Evolutionary conservation across 2,797 vertebrate genomes (phyloP), one percentile per base, ranked within the genome.

Genomic region (Parambassis ranga): DNA sequence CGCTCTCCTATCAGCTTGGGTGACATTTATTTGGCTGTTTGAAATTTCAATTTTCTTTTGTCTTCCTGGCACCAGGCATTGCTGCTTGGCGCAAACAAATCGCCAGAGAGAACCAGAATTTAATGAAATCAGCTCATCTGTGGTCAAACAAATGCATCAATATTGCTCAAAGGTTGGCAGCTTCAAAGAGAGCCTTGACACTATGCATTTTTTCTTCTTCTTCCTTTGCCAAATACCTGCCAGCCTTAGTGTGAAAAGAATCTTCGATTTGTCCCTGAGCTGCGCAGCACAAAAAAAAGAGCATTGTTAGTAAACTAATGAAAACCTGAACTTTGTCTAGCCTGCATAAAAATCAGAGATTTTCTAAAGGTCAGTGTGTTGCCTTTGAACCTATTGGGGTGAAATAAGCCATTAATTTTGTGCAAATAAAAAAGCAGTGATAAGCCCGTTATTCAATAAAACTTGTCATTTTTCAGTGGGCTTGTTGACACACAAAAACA

Each of bases 121-220:
- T 50, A 81, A 72, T 68, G 41, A 68, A 84, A 67, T 73, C 66
- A 69, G 50, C n/a, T 86, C 68, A 76, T 79, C 66, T 76, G 70
- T 65, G 70, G 65, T 71, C 58, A 70, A 77, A 77, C 33, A 67
- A 62, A 77, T 42, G 55, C 63, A 77, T 77, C 52, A 65, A 69
- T 55, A 39, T 70, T 46, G 43, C 60, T 75, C 32, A 37, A 47
- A 22, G 41, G 58, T 62, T 68, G 67, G 63, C 71, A 67, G 61
- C 39, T 42, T 75, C 30, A 33, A 65, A 71, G 37, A 46, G 39
- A 65, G 71, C 35, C 14, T 65, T 51, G 16, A 69, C 64, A 67
- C 51, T 50, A 31, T 0, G 13, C n/a, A 28, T 60, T 65, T 69
- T 27, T n/a, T 62, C 27, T 7, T 32, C 44, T 47, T 44, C 49